Percentiles rank a stretch among this genome's conserved stretches.
Evolutionary conservation across 2,113 vertebrate genomes (phyloP).

Genomic region (Lophochroa leadbeateri): DNA sequence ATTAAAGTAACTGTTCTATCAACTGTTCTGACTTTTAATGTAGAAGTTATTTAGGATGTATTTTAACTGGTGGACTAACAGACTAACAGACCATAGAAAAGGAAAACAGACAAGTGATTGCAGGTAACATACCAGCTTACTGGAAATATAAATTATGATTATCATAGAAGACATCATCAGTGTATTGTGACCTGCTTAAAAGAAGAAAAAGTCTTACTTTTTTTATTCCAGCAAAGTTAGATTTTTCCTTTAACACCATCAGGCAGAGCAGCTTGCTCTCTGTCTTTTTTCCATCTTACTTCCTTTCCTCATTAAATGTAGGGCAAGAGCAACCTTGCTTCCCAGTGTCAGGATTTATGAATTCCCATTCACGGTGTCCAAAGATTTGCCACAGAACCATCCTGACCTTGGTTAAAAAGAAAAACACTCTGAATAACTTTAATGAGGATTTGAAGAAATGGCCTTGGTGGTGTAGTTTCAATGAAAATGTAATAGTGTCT

Average conservation of each 20-base stretch:
- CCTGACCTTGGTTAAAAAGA: constrained; percentile 36
- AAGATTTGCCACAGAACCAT: constrained; percentile 22
- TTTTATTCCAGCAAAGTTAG: not conserved
- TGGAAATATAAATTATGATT: constrained; percentile 2
- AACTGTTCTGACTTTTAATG: not conserved
- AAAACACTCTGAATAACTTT: constrained; percentile 7
- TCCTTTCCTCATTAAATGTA: constrained; percentile 14
- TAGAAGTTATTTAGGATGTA: not conserved
- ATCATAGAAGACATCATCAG: not conserved
- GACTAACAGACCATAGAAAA: not conserved
- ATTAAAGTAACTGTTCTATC: not conserved
- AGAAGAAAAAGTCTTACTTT: not conserved
- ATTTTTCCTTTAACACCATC: not conserved
- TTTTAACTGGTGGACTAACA: not conserved
- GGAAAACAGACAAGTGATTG: not conserved
- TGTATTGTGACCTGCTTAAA: not conserved
- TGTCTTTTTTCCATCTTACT: not conserved
- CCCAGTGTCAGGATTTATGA: constrained; percentile 36
- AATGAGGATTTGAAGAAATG: constrained; percentile 31
- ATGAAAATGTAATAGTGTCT: constrained; percentile 27
- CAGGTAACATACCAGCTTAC: not conserved
- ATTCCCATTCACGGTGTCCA: not conserved
- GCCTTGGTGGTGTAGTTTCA: not conserved
- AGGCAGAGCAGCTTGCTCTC: not conserved
- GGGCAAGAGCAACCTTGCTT: constrained; percentile 15